Evolutionary conservation across 2,797 vertebrate species (phyloP).

Genomic region (Mallotus villosus): DNA sequence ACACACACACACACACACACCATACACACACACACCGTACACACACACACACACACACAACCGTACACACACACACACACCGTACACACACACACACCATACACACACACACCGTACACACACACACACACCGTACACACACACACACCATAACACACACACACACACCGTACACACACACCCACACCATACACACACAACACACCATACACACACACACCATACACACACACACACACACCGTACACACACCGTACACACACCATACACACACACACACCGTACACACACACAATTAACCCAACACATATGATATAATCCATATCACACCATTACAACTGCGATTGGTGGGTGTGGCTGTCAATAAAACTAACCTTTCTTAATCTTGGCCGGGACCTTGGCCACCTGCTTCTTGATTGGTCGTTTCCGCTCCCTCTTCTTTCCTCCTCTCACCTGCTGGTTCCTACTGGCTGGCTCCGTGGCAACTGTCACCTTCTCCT

Average conservation of each 20-base stretch:
- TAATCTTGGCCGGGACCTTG: conserved; percentile 78
- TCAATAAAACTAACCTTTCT: conserved; percentile 70
- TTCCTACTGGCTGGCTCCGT: conserved; percentile 77
- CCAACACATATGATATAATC: not conserved
- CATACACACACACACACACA: not conserved
- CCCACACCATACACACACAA: conserved; percentile 24
- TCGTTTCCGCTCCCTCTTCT: conserved; percentile 84
- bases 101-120: not conserved
- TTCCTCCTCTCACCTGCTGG: conserved; percentile 83
- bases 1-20: conserved; percentile 7
- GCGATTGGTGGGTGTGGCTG: too few species aligned
- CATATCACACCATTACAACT: too few species aligned
- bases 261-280: conserved; percentile 1
- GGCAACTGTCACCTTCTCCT: conserved; percentile 73
- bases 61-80: too few species aligned
- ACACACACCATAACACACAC: not conserved
- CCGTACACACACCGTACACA: too few species aligned
- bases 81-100: conserved; percentile 2
- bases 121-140: conserved; percentile 1
- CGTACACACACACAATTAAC: too few species aligned
- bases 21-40: not conserved
- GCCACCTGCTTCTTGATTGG: conserved; percentile 67
- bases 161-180: conserved; percentile 25
- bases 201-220: not conserved
- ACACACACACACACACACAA: not conserved